A percentile compares a stretch with the other conserved stretches of the same genome.
Conservation (phyloP, 1,140 invertebrate species). For the Heliconius congener region DNA sequence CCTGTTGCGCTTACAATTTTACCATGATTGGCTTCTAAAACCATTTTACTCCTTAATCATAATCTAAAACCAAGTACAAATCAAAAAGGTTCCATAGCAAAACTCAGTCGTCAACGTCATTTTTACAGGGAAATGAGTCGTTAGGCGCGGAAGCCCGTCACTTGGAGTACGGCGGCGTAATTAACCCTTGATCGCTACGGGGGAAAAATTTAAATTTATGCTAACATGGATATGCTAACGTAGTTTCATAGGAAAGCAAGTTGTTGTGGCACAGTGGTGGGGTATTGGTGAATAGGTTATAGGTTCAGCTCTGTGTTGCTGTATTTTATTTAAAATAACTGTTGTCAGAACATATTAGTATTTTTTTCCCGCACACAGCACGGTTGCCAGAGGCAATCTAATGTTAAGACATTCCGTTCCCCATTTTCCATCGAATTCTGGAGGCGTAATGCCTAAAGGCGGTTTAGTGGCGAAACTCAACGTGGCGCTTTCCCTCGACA, state of each 20-base stretch:
- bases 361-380: no score
- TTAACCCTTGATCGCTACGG: slow-evolving; percentile 58
- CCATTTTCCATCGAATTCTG: no score
- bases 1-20: no score
- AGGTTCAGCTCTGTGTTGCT: background rate
- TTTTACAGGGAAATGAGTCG: slow-evolving; percentile 53
- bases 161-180: slow-evolving; percentile 45
- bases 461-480: no score
- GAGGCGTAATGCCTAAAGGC: no score
- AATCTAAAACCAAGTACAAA: background rate
- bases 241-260: background rate
- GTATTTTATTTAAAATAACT: no score
- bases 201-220: slow-evolving; percentile 41
- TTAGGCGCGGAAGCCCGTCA: slow-evolving; percentile 45
- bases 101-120: slow-evolving; percentile 39
- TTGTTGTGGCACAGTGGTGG: background rate
- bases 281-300: background rate
- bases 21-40: background rate
- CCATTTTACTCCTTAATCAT: background rate
- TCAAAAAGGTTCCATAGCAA: slow-evolving; percentile 21
- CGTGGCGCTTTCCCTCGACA: no score
- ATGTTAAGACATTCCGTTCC: no score
- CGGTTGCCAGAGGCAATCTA: no score
- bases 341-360: no score
- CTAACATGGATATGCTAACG: slow-evolving; percentile 42